A percentile compares a stretch with the other conserved stretches of the same genome.
phyloP scores from a whole-genome alignment of 1,140 invertebrate genomes.

The Gryllus bimaculatus region DNA sequence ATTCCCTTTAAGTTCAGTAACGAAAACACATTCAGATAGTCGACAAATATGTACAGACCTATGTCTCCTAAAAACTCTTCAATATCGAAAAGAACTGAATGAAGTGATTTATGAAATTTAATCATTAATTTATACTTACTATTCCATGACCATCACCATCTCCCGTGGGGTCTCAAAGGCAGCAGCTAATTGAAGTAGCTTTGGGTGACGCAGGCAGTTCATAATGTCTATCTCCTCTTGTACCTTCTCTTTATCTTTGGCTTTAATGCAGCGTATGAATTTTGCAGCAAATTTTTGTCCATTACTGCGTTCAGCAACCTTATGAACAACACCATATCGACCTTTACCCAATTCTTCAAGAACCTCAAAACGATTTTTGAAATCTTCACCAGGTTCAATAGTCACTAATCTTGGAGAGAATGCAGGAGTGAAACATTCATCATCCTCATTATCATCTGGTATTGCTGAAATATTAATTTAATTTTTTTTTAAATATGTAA shows the following conservation, averaged over 20 bases:
- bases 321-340: conserved; percentile 65
- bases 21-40: neutral
- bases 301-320: conserved; percentile 60
- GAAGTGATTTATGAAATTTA: no score
- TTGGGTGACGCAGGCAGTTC: conserved; percentile 81
- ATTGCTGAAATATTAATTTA: neutral
- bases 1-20: conserved; percentile 15
- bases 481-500: no score
- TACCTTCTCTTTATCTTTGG: conserved; percentile 76
- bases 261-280: conserved; percentile 72
- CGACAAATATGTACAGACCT: neutral
- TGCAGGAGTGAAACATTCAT: conserved; percentile 17
- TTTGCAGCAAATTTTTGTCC: conserved; percentile 78
- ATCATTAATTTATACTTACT: conserved; percentile 56
- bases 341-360: conserved; percentile 73
- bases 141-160: conserved; percentile 88
- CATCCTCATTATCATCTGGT: neutral
- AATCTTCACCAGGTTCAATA: conserved; percentile 45
- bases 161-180: conserved; percentile 79
- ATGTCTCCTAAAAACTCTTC: no score
- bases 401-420: conserved; percentile 33
- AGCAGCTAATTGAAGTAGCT: conserved; percentile 75
- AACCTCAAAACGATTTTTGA: conserved; percentile 49
- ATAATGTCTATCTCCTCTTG: conserved; percentile 86
- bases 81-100: no score